Evolutionary conservation across 2,797 vertebrate species (phyloP).

Genomic region (Morus bassanus): DNA sequence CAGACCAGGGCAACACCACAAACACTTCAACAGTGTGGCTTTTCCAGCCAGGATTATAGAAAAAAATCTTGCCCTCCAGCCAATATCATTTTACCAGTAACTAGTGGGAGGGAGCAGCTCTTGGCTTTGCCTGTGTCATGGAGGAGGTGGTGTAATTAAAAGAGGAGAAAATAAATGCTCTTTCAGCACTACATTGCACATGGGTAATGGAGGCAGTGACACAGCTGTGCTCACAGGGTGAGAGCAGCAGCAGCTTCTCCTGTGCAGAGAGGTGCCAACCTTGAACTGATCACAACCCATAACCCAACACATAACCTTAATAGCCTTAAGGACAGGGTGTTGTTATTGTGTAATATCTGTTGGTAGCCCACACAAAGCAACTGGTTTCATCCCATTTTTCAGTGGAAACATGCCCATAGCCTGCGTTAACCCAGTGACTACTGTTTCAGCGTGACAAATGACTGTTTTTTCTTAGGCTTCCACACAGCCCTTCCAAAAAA

Average conservation of each 20-base stretch:
- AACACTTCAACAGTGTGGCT: not conserved
- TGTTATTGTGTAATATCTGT: not conserved
- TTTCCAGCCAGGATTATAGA: not conserved
- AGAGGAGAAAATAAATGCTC: not conserved
- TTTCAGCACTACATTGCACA: not conserved
- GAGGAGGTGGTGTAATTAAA: not conserved
- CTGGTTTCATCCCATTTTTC: not conserved
- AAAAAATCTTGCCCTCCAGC: not conserved
- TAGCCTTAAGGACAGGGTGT: not conserved
- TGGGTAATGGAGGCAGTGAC: not conserved
- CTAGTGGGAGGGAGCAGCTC: not conserved
- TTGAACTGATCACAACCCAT: not conserved
- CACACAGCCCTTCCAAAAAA: not conserved
- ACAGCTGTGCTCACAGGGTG: fast-evolving
- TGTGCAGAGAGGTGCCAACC: too few relatives aligned
- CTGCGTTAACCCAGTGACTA: not conserved
- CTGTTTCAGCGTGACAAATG: not conserved
- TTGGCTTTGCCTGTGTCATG: not conserved
- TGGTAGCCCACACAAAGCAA: not conserved
- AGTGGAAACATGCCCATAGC: not conserved
- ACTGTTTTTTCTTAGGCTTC: not conserved
- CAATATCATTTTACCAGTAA: fast-evolving
- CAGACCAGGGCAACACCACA: not conserved
- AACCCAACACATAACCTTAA: not conserved
- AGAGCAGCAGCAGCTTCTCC: not conserved